Conservation (phyloP, 2,888 invertebrate species). For the Euzophera pinguis region DNA sequence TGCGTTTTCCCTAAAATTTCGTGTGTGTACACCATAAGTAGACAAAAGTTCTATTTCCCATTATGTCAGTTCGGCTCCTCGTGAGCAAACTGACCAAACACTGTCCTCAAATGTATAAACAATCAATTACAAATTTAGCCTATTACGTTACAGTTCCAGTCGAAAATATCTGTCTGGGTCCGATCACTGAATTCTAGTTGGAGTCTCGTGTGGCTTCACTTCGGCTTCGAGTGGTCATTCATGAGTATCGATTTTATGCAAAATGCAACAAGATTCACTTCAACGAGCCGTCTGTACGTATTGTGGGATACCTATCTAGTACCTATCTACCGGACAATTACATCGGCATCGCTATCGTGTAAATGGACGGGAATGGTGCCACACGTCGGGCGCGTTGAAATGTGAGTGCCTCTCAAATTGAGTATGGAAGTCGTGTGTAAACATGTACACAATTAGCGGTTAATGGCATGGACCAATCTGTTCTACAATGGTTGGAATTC, state of each 20-base stretch:
- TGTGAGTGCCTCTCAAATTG: not conserved
- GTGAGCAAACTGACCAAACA: no score
- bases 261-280: constrained; percentile 79
- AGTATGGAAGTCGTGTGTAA: constrained; percentile 44
- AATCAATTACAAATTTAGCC: not conserved
- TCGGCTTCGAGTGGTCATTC: constrained; percentile 63
- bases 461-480: constrained; percentile 29
- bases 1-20: no score
- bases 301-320: constrained; percentile 47
- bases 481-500: not conserved
- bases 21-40: no score
- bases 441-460: constrained; percentile 59
- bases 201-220: constrained; percentile 50
- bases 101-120: no score
- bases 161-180: constrained; percentile 45
- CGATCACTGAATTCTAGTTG: constrained; percentile 56
- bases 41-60: no score
- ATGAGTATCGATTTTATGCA: constrained; percentile 80
- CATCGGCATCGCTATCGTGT: constrained; percentile 23
- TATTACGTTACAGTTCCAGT: not conserved
- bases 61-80: no score
- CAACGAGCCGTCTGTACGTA: constrained; percentile 59
- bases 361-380: constrained; percentile 1
- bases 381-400: not conserved
- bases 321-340: constrained; percentile 54